phyloP scores from a whole-genome alignment of 2,797 vertebrate genomes.

The Clarias platycephalus region DNA sequence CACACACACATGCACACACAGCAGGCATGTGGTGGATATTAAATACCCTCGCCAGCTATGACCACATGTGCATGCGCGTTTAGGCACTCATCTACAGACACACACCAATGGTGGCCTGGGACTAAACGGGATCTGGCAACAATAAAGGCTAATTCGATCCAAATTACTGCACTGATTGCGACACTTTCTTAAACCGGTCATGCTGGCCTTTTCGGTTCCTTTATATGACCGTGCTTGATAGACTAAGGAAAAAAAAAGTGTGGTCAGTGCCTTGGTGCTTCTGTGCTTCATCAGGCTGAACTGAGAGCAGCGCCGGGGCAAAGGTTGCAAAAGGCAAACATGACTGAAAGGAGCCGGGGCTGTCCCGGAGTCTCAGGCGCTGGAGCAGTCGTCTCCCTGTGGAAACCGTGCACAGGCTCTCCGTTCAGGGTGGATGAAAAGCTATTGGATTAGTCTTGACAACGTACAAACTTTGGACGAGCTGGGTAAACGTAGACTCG shows the following conservation, averaged over 20 bases:
- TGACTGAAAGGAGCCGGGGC: constrained; percentile 38
- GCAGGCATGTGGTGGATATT: constrained; percentile 78
- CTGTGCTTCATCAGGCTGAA: constrained; percentile 47
- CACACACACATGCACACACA: constrained; percentile 6
- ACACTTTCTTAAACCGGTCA: constrained; percentile 78
- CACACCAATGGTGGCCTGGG: constrained; percentile 30
- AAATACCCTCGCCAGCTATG: constrained; percentile 52
- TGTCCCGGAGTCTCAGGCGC: constrained; percentile 32
- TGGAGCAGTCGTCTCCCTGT: constrained; percentile 30
- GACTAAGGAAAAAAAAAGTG: constrained; percentile 20
- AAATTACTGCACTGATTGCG: constrained; percentile 79
- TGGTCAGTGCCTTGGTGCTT: constrained; percentile 37
- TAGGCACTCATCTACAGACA: constrained; percentile 15
- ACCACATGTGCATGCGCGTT: constrained; percentile 7
- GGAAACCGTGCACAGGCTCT: constrained; percentile 37
- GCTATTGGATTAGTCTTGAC: constrained; percentile 52
- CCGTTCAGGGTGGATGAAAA: constrained; percentile 52
- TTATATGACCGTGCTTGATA: neutral
- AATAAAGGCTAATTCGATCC: constrained; percentile 78
- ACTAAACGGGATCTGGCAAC: constrained; percentile 71
- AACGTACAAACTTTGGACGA: constrained; percentile 50
- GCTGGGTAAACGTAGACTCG: constrained; percentile 40
- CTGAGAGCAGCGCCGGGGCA: constrained; percentile 27
- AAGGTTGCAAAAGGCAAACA: constrained; percentile 36
- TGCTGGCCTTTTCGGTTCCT: constrained; percentile 51